Evolutionary conservation across 2,113 vertebrate species (phyloP), one percentile per base, ranked within the genome.

Genomic region (Hystrix cristata): DNA sequence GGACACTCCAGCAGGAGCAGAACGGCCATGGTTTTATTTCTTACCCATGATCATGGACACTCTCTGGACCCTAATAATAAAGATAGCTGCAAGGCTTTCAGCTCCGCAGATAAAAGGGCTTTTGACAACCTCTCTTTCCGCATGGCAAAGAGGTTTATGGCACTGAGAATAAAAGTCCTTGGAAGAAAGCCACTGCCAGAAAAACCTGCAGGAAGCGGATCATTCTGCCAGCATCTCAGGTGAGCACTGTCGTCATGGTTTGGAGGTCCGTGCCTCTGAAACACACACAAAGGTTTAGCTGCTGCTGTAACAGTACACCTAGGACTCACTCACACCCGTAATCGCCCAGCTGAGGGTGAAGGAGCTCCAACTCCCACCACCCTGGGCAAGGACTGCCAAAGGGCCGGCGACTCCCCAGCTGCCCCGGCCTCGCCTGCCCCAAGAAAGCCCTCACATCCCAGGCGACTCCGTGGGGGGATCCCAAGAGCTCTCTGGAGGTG

Each of bases 91-190:
- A 29, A 3, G 31, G 57, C 64, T 59, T 16, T 53, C 55, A 15
- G 48, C 86, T 93, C 81, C 25, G 23, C 85, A 82, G 60, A 74
- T 38, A 48, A 86, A 59, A 81, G 87, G 72, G 19, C 74, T 81
- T 62, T 60, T 57, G 72, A 86, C 46, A 48, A 51, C 82, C 90
- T 94, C 59, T 62, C 31, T 78, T 69, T 69, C 84, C 7, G 53
- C 11, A 0, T 25, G 31, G 72, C 23, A 46, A 86, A 89, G 79
- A 85, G 27, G 79, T 76, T 93, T 38, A 78, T 14, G 60, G 43
- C 21, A 53, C 79, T 18, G 60, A 57, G 71, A 80, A 93, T 48
- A 64, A 95, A 96, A 91, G 29, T 55, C 62, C 74, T 43, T 87
- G 85, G 67, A 65, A 97, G 51, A 84, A 69, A 95, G 51, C 57